These are phyloP conservation scores for Encarsia formosa DNA, from an alignment of 2,888 invertebrate species.

Conservation along the genomic window DNA sequence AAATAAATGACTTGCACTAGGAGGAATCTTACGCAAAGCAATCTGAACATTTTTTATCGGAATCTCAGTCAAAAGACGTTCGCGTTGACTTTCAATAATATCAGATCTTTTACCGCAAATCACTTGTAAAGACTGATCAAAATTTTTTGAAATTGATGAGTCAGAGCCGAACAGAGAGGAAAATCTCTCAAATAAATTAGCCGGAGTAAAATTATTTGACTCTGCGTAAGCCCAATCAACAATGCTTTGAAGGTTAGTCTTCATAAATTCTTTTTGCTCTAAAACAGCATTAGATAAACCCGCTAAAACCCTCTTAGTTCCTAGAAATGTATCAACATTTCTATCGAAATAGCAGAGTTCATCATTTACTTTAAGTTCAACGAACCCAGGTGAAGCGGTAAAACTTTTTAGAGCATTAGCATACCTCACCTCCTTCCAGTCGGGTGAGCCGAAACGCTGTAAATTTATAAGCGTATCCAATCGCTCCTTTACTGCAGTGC, in stretches of 20 bases:
- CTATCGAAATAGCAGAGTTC: slow-evolving; percentile 34
- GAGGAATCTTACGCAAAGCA: background rate
- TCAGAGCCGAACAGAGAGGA: background rate
- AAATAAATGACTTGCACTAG: background rate
- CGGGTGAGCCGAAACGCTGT: slow-evolving; percentile 16
- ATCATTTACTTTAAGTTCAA: slow-evolving; percentile 30
- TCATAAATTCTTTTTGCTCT: slow-evolving; percentile 10
- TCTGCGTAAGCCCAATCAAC: slow-evolving; percentile 7
- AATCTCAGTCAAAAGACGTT: background rate
- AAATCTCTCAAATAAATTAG: background rate
- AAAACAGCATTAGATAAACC: slow-evolving; percentile 14
- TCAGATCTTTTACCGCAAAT: background rate
- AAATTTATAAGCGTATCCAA: slow-evolving; percentile 5
- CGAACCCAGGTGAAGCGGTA: slow-evolving; percentile 17
- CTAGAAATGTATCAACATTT: slow-evolving; percentile 1
- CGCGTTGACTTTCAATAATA: background rate
- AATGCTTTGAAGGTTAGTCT: slow-evolving; percentile 5
- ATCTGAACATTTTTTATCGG: background rate
- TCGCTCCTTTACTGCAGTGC: background rate
- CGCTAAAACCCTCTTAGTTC: slow-evolving; percentile 5
- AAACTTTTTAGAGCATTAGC: slow-evolving; percentile 15
- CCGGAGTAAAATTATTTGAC: background rate
- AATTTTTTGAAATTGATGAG: background rate
- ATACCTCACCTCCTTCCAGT: slow-evolving; percentile 27
- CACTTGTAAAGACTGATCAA: background rate